phyloP scores from a whole-genome alignment of 2,888 invertebrate species.

The Idaea aversata region DNA sequence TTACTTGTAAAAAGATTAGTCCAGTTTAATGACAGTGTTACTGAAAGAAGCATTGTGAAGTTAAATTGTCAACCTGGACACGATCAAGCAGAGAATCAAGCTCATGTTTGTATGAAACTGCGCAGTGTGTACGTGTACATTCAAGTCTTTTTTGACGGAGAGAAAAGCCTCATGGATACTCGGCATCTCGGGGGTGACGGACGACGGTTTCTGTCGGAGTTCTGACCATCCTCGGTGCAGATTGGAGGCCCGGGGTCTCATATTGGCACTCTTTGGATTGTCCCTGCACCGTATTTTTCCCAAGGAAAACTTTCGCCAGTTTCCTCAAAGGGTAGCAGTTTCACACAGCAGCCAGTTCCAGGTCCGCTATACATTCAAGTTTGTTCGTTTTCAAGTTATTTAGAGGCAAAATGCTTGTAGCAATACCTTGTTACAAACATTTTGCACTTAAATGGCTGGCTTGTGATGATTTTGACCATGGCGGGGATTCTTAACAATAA shows the following conservation, averaged over 20 bases:
- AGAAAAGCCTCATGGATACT: too few relatives aligned
- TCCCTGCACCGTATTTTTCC: too few relatives aligned
- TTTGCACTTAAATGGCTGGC: neutral
- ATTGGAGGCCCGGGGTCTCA: too few relatives aligned
- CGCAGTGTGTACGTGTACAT: too few relatives aligned
- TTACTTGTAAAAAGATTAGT: conserved; percentile 79
- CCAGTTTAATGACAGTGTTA: conserved; percentile 65
- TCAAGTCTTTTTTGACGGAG: too few relatives aligned
- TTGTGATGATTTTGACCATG: neutral
- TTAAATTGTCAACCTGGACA: conserved; percentile 31
- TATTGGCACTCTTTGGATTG: too few relatives aligned
- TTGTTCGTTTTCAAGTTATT: neutral
- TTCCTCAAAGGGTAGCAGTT: too few relatives aligned
- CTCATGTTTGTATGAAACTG: neutral
- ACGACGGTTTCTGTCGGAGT: too few relatives aligned
- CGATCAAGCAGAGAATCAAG: neutral
- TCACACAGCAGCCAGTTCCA: neutral
- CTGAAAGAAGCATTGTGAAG: conserved; percentile 70
- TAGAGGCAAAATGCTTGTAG: neutral
- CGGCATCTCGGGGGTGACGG: too few relatives aligned
- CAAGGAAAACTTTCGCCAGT: too few relatives aligned
- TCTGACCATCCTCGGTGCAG: too few relatives aligned
- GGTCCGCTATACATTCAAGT: neutral
- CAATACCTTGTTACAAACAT: too few relatives aligned
- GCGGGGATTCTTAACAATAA: conserved; percentile 51